Evolutionary conservation across 2,888 invertebrate species (phyloP).

Genomic region (Halictus quadricinctus): DNA sequence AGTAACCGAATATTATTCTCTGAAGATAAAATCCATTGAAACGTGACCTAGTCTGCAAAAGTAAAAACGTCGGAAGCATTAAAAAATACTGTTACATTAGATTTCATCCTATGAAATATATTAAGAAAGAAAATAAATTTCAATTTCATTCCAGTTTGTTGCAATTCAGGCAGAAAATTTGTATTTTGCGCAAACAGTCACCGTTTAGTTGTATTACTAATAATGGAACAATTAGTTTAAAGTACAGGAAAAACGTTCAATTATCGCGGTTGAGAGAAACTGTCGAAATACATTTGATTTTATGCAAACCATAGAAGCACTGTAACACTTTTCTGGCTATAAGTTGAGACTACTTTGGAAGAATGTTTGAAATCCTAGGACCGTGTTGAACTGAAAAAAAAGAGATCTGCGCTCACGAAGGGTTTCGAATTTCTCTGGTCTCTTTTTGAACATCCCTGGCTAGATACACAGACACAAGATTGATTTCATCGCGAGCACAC

Average conservation of each 20-base stretch:
- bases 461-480: neutral
- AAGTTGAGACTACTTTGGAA: no score
- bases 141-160: no score
- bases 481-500: conserved; percentile 8
- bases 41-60: no score
- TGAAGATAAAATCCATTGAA: no score
- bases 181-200: neutral
- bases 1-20: no score
- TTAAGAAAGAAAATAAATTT: no score
- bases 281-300: no score
- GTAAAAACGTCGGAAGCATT: no score
- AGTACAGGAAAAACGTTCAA: neutral
- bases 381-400: neutral
- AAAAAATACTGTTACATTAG: no score
- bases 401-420: neutral
- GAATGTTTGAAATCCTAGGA: neutral
- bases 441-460: neutral
- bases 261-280: neutral
- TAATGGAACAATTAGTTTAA: neutral
- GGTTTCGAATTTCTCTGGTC: neutral
- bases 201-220: neutral
- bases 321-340: no score
- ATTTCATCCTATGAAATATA: no score
- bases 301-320: no score
- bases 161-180: neutral